A percentile compares a stretch with the other conserved stretches of the same genome.
Evolutionary conservation across 2,113 vertebrate genomes (phyloP).

Genomic region (Sialia sialis): DNA sequence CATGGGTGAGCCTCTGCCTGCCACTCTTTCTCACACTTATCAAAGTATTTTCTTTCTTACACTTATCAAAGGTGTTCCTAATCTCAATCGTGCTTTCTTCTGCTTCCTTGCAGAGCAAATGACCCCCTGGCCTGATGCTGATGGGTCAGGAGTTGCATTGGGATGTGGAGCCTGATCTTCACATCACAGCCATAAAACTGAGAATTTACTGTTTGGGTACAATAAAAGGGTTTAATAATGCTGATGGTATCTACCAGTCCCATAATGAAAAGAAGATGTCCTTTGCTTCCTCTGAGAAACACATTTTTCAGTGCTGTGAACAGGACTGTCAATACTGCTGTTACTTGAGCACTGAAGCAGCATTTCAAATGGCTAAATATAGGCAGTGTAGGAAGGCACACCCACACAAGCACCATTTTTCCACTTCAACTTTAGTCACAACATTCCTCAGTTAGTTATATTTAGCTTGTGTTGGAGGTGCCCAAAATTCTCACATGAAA

Average conservation of each 20-base stretch:
- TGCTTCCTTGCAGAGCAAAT: constrained; percentile 8
- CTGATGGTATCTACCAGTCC: background rate
- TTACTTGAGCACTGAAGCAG: background rate
- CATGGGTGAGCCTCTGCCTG: constrained; percentile 17
- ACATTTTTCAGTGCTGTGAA: background rate
- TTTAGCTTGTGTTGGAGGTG: background rate
- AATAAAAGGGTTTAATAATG: background rate
- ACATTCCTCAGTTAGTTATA: background rate
- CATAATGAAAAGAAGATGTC: background rate
- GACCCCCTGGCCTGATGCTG: background rate
- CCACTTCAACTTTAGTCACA: background rate
- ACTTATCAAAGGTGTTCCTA: background rate
- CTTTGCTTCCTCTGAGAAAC: background rate
- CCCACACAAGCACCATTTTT: background rate
- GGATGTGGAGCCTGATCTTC: constrained; percentile 7
- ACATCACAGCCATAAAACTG: background rate
- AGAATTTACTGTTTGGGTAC: constrained; percentile 31
- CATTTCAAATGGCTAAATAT: background rate
- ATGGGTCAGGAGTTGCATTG: background rate
- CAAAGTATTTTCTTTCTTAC: background rate
- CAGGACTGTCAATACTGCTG: background rate
- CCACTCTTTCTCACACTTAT: background rate
- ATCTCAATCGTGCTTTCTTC: background rate
- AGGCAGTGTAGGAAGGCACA: background rate
- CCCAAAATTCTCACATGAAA: background rate